Percentiles rank a stretch among this genome's conserved stretches.
phyloP scores from a whole-genome alignment of 2,888 invertebrate genomes.

The Taphrorychus bicolor region DNA sequence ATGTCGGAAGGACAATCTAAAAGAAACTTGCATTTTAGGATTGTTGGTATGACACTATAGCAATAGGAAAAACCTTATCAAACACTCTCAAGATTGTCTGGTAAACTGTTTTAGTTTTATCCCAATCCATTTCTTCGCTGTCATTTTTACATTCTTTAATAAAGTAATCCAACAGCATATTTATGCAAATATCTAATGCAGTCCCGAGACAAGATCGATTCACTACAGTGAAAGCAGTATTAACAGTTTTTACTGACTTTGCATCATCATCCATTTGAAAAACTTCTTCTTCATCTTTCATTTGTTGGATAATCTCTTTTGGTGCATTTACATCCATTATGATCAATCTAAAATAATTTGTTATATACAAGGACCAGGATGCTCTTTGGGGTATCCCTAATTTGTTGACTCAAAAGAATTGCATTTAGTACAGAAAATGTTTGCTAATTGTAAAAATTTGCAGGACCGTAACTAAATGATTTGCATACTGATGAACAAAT shows the following conservation, averaged over 20 bases:
- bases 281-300: slow-evolving; percentile 54
- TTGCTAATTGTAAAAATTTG: too few species aligned
- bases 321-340: slow-evolving; percentile 78
- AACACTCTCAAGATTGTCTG: slow-evolving; percentile 72
- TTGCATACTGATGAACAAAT: too few species aligned
- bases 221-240: slow-evolving; percentile 52
- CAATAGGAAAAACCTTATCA: slow-evolving; percentile 63
- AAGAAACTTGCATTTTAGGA: background rate
- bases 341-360: slow-evolving; percentile 66
- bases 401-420: too few species aligned
- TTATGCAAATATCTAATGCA: slow-evolving; percentile 80
- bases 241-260: slow-evolving; percentile 50
- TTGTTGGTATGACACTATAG: background rate
- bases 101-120: slow-evolving; percentile 67
- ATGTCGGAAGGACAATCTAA: slow-evolving; percentile 77
- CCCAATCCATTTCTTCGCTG: slow-evolving; percentile 62
- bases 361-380: background rate
- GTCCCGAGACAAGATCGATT: slow-evolving; percentile 60
- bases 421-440: too few species aligned
- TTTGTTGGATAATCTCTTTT: slow-evolving; percentile 61
- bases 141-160: slow-evolving; percentile 63
- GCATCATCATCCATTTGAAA: slow-evolving; percentile 67
- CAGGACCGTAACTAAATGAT: too few species aligned
- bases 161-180: slow-evolving; percentile 74
- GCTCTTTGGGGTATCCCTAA: too few species aligned